Evolutionary conservation across 2,113 vertebrate genomes (phyloP), one percentile per base, ranked within the genome.

Genomic region (Craseonycteris thonglongyai): DNA sequence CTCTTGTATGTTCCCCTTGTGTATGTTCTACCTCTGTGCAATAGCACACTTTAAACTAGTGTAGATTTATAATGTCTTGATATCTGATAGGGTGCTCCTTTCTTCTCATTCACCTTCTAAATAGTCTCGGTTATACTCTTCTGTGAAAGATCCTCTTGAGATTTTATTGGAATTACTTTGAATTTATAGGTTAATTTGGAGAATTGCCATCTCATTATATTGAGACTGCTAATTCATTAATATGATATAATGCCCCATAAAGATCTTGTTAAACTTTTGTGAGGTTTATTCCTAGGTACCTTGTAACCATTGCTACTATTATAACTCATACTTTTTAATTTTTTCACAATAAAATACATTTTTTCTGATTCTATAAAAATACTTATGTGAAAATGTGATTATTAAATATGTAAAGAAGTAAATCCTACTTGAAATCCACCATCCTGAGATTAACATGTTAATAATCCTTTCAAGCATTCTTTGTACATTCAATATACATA

Each of bases 151-250:
- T 66, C 40, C n/a, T 61, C 40, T 61, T 68, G 30, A 94, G 54
- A 75, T 80, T 92, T 81, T 91, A 85, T 56, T 82, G 75, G 42
- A 89, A 72, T 68, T 58, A 45, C 65, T 63, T 86, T 79, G 75
- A 94, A 92, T 74, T 87, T 95, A 56, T 87, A 90, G 74, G 42
- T 61, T 95, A 92, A 79, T 63, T 96, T 91, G 33, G 40, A 68
- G 49, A 90, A 54, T 56, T 87, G 15, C 61, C 56, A 54, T 90
- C 42, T 93, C 82, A 90, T 79, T 74, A 72, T 78, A 91, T 16
- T 61, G 35, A 93, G 68, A 82, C 33, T 14, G 78, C 72, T 61
- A 90, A 78, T 54, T 15, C 68, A 74, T 76, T 89, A 89, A 76
- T 65, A 71, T 69, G 88, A 14, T 42, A 42, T 78, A 71, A 91